Evolutionary conservation across 1,140 invertebrate genomes (phyloP).

Genomic region (Phthorimaea operculella): DNA sequence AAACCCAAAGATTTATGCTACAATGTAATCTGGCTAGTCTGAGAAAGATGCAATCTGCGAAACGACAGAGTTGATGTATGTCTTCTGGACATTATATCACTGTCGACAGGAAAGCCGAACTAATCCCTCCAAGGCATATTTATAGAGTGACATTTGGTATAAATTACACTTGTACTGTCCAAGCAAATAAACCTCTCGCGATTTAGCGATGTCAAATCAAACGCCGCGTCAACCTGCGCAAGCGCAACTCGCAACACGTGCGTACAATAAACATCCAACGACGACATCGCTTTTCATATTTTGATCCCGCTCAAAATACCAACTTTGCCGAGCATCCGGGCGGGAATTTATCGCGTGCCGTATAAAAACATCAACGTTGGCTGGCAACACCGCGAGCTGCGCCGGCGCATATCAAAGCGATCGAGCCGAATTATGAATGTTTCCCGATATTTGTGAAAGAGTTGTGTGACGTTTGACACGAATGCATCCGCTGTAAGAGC

Average conservation of each 20-base stretch:
- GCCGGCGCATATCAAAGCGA: slow-evolving; percentile 42
- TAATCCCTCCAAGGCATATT: slow-evolving; percentile 21
- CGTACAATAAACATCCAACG: slow-evolving; percentile 41
- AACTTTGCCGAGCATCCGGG: slow-evolving; percentile 31
- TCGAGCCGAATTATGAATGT: slow-evolving; percentile 55
- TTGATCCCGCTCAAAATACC: slow-evolving; percentile 41
- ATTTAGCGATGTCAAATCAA: slow-evolving; percentile 31
- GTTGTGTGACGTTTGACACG: slow-evolving; percentile 51
- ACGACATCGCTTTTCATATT: slow-evolving; percentile 34
- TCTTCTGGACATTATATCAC: neutral
- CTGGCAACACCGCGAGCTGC: slow-evolving; percentile 23
- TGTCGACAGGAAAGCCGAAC: neutral
- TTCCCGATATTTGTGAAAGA: slow-evolving; percentile 55
- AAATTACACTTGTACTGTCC: slow-evolving; percentile 7
- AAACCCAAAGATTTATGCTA: neutral
- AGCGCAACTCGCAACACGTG: slow-evolving; percentile 34
- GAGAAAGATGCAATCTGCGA: neutral
- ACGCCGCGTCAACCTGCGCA: slow-evolving; percentile 27
- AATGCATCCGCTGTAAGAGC: slow-evolving; percentile 37
- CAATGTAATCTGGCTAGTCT: neutral
- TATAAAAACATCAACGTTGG: slow-evolving; percentile 53
- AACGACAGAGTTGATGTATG: neutral
- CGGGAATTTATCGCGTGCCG: slow-evolving; percentile 38
- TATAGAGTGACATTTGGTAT: slow-evolving; percentile 14
- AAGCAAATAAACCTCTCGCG: slow-evolving; percentile 23